Conservation (phyloP, 2,113 vertebrate genomes). For the Grallaria varia region DNA sequence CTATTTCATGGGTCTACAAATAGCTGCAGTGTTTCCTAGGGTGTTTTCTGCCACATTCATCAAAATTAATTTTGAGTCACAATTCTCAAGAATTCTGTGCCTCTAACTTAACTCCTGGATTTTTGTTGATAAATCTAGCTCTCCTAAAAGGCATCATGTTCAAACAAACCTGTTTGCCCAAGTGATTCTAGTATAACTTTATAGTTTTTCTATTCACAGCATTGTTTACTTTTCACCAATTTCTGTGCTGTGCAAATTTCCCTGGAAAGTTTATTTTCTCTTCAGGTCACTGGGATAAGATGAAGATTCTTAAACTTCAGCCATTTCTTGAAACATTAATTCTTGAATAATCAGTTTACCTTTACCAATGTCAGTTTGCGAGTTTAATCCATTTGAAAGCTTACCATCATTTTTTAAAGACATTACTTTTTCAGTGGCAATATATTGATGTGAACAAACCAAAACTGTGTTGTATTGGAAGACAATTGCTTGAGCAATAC, state of each 20-base stretch:
- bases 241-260: neutral
- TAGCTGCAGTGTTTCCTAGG: neutral
- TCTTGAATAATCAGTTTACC: neutral
- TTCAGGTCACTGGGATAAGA: neutral
- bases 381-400: neutral
- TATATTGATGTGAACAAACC: neutral
- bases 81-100: neutral
- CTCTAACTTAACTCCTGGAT: neutral
- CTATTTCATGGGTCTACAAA: neutral
- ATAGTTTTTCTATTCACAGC: neutral
- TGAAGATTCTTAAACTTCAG: neutral
- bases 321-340: neutral
- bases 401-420: neutral
- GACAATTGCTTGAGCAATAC: neutral
- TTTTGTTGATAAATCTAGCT: neutral
- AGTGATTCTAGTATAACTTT: neutral
- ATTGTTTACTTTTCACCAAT: neutral
- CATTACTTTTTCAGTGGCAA: neutral
- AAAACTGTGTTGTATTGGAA: neutral
- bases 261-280: neutral
- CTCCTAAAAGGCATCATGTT: neutral
- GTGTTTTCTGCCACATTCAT: neutral
- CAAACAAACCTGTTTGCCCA: neutral
- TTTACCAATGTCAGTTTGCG: neutral
- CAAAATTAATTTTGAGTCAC: neutral